Percentiles rank a stretch among this genome's conserved stretches.
Evolutionary conservation across 2,113 vertebrate species (phyloP).

Genomic region (Orientallactaga bullata): DNA sequence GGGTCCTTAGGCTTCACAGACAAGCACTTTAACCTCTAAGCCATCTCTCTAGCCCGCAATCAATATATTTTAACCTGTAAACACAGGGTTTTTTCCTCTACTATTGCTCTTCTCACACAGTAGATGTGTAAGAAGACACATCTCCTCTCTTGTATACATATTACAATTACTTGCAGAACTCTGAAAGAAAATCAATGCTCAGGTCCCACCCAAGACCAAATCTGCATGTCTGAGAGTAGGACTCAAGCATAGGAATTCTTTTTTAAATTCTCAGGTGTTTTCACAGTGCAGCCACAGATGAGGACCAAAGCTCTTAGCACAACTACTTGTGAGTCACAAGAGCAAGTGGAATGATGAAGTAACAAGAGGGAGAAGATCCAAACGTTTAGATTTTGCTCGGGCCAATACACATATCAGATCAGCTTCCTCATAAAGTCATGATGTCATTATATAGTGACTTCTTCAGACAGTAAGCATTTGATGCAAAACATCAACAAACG

Average conservation of each 20-base stretch:
- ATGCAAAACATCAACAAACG: constrained; percentile 40
- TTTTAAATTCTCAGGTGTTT: not conserved
- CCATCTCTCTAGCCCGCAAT: not conserved
- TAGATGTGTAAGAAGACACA: not conserved
- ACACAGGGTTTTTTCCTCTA: constrained; percentile 1
- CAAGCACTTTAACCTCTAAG: too few species aligned
- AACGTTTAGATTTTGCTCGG: not conserved
- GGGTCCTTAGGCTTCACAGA: too few species aligned
- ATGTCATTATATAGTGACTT: not conserved
- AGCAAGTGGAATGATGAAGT: not conserved
- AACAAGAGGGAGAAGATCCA: not conserved
- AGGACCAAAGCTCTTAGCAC: not conserved
- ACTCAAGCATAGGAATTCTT: not conserved
- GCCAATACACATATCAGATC: not conserved
- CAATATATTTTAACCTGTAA: constrained; percentile 24
- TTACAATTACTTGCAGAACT: constrained; percentile 19
- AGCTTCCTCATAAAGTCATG: not conserved
- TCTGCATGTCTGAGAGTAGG: not conserved
- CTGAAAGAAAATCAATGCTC: not conserved
- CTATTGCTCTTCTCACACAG: constrained; percentile 17
- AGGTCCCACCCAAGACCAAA: not conserved
- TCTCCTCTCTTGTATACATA: not conserved
- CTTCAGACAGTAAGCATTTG: not conserved
- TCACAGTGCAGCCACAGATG: not conserved
- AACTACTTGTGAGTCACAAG: not conserved